Evolutionary conservation across 2,888 invertebrate species (phyloP).

Genomic region (Melanchra persicariae): DNA sequence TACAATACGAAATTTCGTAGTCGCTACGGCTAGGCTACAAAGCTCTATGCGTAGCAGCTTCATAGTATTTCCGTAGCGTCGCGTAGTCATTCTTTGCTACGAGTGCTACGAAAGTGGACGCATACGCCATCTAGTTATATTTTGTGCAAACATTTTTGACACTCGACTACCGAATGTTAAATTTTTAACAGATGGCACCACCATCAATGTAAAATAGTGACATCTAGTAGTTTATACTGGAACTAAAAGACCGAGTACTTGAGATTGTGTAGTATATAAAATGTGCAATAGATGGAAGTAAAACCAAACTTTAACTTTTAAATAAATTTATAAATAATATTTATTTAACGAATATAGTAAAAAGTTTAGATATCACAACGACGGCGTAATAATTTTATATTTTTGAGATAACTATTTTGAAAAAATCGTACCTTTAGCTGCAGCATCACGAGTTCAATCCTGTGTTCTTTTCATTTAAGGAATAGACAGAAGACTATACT

Average conservation of each 20-base stretch:
- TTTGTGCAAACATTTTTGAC: background rate
- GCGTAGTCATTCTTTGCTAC: slow-evolving; percentile 8
- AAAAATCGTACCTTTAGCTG: too few relatives aligned
- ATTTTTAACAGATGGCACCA: slow-evolving; percentile 17
- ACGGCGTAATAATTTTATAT: too few relatives aligned
- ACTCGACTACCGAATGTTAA: background rate
- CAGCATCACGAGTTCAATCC: too few relatives aligned
- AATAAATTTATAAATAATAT: too few relatives aligned
- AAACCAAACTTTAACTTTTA: background rate
- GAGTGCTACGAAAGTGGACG: background rate
- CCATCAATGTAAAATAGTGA: background rate
- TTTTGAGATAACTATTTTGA: too few relatives aligned
- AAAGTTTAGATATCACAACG: too few relatives aligned
- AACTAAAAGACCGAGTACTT: background rate
- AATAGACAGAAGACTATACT: too few relatives aligned
- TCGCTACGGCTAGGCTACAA: slow-evolving; percentile 27
- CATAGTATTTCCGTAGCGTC: slow-evolving; percentile 34
- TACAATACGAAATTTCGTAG: slow-evolving; percentile 10
- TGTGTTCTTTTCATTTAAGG: too few relatives aligned
- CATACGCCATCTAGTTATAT: slow-evolving; percentile 24
- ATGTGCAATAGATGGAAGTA: slow-evolving; percentile 26
- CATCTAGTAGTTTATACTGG: slow-evolving; percentile 12
- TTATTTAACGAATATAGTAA: too few relatives aligned
- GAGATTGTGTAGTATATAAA: background rate
- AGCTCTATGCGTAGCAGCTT: slow-evolving; percentile 8